Percentiles rank a stretch among this genome's conserved stretches.
Evolutionary conservation across 2,888 invertebrate genomes (phyloP).

Genomic region (Globia sparganii): DNA sequence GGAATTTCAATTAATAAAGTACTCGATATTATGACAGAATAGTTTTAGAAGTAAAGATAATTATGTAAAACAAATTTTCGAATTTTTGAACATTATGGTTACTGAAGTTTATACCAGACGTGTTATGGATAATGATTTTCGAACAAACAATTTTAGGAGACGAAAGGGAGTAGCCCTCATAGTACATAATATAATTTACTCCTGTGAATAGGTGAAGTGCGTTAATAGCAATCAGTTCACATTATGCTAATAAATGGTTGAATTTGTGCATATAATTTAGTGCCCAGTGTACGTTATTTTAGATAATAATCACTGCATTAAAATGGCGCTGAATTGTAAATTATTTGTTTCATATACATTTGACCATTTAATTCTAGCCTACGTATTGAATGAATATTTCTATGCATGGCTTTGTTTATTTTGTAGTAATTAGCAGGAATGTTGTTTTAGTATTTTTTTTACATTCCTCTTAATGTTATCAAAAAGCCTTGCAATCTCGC

Average conservation of each 20-base stretch:
- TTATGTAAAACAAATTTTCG: no score
- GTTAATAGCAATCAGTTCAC: conserved; percentile 25
- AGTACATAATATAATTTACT: background rate
- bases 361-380: background rate
- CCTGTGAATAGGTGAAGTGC: conserved; percentile 22
- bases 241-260: conserved; percentile 28
- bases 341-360: conserved; percentile 19
- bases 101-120: no score
- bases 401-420: background rate
- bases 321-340: conserved; percentile 4
- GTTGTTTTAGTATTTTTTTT: background rate
- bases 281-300: conserved; percentile 1
- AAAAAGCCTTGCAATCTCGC: background rate
- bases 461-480: background rate
- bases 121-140: no score
- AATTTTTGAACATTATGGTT: no score
- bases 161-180: no score
- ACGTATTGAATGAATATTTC: background rate
- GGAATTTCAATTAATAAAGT: no score
- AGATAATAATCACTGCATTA: conserved; percentile 15
- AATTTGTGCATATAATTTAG: conserved; percentile 20
- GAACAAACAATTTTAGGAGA: no score
- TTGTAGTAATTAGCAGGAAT: background rate
- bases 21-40: no score
- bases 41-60: no score